A percentile compares a stretch with the other conserved stretches of the same genome.
Evolutionary conservation across 2,888 invertebrate genomes (phyloP).

Genomic region (Hermaeophaga mercurialis): DNA sequence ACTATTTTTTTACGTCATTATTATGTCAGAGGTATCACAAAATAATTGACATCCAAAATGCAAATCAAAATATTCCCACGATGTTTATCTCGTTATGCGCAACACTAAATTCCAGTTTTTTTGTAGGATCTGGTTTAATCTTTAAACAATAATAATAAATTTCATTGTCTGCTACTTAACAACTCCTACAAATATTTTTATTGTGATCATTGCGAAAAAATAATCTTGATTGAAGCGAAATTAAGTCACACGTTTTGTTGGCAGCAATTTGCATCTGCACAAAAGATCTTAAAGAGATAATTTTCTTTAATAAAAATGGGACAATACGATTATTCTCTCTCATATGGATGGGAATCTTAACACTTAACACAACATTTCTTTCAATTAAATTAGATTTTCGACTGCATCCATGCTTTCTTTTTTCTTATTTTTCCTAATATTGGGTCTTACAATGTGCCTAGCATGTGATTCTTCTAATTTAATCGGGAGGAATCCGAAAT

Average conservation of each 20-base stretch:
- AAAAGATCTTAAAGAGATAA: no score
- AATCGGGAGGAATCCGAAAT: no score
- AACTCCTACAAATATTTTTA: slow-evolving; percentile 6
- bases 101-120: slow-evolving; percentile 15
- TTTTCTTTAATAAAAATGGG: no score
- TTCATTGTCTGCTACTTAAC: slow-evolving; percentile 20
- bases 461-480: no score
- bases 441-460: no score
- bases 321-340: no score
- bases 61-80: slow-evolving; percentile 21
- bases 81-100: slow-evolving; percentile 13
- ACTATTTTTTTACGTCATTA: slow-evolving; percentile 7
- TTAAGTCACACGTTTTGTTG: slow-evolving; percentile 8
- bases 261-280: neutral
- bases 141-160: slow-evolving; percentile 18
- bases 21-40: slow-evolving; percentile 15
- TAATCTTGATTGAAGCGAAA: slow-evolving; percentile 4
- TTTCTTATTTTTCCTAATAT: no score
- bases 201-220: slow-evolving; percentile 6
- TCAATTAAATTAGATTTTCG: no score
- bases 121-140: slow-evolving; percentile 4
- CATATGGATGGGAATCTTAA: no score
- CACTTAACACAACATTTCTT: no score
- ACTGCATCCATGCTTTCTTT: no score
- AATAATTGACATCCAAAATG: slow-evolving; percentile 16